A percentile compares a stretch with the other conserved stretches of the same genome.
phyloP scores from a whole-genome alignment of 2,888 invertebrate species.

The Andrena marginata region DNA sequence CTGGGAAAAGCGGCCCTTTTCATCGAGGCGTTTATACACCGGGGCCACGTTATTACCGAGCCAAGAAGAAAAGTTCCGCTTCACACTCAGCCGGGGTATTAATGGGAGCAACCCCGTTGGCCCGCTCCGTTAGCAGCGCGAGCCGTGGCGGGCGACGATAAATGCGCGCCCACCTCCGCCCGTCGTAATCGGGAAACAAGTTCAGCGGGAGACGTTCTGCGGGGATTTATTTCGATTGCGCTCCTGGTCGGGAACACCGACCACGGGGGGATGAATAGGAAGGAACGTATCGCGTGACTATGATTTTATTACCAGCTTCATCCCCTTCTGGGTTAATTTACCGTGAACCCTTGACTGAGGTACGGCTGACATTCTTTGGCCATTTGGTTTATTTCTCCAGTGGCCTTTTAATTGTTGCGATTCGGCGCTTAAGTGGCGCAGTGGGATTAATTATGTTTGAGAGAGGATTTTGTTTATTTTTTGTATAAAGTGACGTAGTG shows the following conservation, averaged over 20 bases:
- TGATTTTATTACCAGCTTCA: constrained; percentile 51
- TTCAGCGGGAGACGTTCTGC: constrained; percentile 21
- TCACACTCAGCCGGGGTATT: constrained; percentile 54
- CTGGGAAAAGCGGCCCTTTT: constrained; percentile 32
- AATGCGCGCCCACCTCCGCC: constrained; percentile 18
- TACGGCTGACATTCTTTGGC: neutral
- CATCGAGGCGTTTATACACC: constrained; percentile 39
- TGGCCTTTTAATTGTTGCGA: constrained; percentile 32
- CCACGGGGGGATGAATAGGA: constrained; percentile 18
- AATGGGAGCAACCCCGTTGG: constrained; percentile 39
- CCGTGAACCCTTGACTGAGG: constrained; percentile 8
- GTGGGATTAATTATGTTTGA: no score
- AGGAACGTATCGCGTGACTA: constrained; percentile 54
- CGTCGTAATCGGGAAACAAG: constrained; percentile 45
- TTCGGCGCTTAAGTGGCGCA: neutral
- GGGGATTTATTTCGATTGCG: constrained; percentile 48
- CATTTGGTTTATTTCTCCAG: neutral
- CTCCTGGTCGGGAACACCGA: neutral
- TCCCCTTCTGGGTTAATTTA: constrained; percentile 30
- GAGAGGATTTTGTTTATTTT: no score
- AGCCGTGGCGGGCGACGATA: constrained; percentile 40
- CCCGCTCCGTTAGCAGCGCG: constrained; percentile 1
- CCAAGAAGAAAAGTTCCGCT: constrained; percentile 56
- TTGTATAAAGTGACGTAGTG: no score
- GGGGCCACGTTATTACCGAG: constrained; percentile 52